Conservation (phyloP, 2,113 vertebrate species). For the Mustela nigripes region DNA sequence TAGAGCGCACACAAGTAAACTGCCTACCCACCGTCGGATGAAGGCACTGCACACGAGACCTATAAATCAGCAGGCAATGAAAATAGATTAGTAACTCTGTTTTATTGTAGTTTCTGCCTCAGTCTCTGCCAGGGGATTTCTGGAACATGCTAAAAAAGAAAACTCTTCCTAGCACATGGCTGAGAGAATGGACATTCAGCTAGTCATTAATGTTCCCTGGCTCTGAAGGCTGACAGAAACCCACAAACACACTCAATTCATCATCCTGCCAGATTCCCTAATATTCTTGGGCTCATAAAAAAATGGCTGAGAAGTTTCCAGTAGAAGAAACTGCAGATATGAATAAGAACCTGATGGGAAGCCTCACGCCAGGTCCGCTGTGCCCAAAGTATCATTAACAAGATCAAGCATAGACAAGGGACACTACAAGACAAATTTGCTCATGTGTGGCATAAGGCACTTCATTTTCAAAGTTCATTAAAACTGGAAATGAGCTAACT, state of each 20-base stretch:
- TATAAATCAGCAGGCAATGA: neutral
- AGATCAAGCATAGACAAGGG: neutral
- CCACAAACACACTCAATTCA: neutral
- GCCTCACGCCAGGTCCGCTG: neutral
- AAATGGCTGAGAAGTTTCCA: neutral
- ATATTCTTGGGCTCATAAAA: constrained; percentile 29
- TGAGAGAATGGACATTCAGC: neutral
- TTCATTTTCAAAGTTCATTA: constrained; percentile 32
- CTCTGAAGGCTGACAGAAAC: constrained; percentile 13
- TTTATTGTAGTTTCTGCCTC: constrained; percentile 56
- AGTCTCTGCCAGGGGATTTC: constrained; percentile 37
- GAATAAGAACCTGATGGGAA: neutral
- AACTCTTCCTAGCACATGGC: neutral
- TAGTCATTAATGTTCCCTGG: neutral
- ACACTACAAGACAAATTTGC: neutral
- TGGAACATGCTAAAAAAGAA: constrained; percentile 29
- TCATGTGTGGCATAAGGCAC: neutral
- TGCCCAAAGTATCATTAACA: neutral
- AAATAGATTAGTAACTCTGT: constrained; percentile 22
- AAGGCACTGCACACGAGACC: constrained; percentile 86
- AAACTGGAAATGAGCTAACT: constrained; percentile 31
- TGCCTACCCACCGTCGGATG: constrained; percentile 86
- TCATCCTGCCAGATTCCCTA: neutral
- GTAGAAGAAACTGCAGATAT: neutral
- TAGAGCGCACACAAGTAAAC: constrained; percentile 85